Evolutionary conservation across 2,888 invertebrate genomes (phyloP).

Genomic region (Drosophila greeni): DNA sequence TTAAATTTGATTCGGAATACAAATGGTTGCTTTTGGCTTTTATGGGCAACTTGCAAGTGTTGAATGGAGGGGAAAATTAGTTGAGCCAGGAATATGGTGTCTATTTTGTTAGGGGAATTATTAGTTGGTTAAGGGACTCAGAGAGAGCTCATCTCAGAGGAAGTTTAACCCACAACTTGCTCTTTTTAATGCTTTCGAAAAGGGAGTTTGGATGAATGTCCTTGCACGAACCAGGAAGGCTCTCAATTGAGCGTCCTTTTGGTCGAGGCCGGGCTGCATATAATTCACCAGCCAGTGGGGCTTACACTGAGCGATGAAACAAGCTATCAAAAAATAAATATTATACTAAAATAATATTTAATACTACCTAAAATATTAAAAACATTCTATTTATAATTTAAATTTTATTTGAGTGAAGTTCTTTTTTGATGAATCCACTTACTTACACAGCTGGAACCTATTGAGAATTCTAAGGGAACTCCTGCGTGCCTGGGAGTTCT

Average conservation of each 20-base stretch:
- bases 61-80: not conserved
- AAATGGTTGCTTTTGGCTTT: constrained; percentile 7
- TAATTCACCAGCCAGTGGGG: constrained; percentile 5
- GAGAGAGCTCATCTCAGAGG: not conserved
- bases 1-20: constrained; percentile 19
- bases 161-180: not conserved
- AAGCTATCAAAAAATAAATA: not conserved
- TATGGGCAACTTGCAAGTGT: constrained; percentile 6
- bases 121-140: not conserved
- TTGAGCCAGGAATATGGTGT: no score
- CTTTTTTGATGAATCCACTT: not conserved
- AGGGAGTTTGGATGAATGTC: not conserved
- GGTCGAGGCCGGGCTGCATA: constrained; percentile 7
- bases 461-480: not conserved
- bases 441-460: no score
- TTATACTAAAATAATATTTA: no score
- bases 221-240: constrained; percentile 8
- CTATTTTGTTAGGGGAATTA: not conserved
- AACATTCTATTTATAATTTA: not conserved
- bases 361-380: not conserved
- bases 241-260: not conserved
- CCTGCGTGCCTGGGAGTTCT: not conserved
- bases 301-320: constrained; percentile 2
- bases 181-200: not conserved
- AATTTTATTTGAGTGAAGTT: not conserved